A percentile compares a stretch with the other conserved stretches of the same genome.
Conservation (phyloP, 2,113 vertebrate genomes). For the Periophthalmus modestus region DNA sequence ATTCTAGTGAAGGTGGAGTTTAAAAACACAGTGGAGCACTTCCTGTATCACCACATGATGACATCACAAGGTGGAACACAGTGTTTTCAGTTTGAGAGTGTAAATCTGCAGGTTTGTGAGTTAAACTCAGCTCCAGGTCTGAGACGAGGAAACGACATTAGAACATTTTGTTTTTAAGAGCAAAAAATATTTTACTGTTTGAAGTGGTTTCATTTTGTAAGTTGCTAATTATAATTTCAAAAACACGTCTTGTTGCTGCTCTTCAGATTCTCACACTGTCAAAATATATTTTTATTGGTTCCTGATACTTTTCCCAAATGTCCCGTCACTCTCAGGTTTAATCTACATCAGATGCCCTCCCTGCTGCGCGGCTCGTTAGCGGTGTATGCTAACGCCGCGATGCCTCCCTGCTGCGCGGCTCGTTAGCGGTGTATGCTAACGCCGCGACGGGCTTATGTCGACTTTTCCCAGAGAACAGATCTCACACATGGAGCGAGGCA, state of each 20-base stretch:
- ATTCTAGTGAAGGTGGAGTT: no score
- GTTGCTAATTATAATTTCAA: background rate
- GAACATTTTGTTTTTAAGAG: no score
- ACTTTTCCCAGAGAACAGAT: constrained; percentile 43
- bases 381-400: constrained; percentile 39
- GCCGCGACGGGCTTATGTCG: constrained; percentile 58
- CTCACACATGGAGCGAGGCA: constrained; percentile 59
- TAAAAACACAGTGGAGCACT: no score
- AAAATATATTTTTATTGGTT: constrained; percentile 31
- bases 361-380: constrained; percentile 66
- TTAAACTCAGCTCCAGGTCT: no score
- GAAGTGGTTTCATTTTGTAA: no score
- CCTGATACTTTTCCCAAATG: background rate
- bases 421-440: constrained; percentile 59
- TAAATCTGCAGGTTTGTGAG: no score
- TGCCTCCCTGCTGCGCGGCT: no score
- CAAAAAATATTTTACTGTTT: no score
- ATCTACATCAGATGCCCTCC: constrained; percentile 34
- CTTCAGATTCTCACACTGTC: constrained; percentile 10
- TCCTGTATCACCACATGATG: no score
- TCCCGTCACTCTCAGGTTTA: background rate
- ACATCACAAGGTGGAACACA: no score
- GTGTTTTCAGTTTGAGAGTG: no score
- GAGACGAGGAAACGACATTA: no score
- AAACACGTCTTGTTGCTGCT: constrained; percentile 1